Percentiles rank a stretch among this genome's conserved stretches.
phyloP scores from a whole-genome alignment of 1,140 invertebrate genomes.

The Himalopsyche phryganea region DNA sequence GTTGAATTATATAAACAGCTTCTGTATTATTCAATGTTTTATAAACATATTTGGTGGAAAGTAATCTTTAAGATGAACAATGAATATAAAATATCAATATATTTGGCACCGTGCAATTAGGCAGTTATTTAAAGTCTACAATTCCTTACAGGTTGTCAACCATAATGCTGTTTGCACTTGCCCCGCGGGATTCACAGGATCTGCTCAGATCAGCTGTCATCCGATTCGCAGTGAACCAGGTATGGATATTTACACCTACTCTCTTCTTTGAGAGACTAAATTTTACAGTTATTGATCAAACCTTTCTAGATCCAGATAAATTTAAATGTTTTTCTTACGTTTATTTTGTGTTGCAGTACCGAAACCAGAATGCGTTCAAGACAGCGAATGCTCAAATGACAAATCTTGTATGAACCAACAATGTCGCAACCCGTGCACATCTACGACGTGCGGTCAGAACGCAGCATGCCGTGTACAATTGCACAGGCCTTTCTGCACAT shows the following conservation, averaged over 20 bases:
- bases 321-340: too few species aligned
- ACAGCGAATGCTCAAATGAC: slow-evolving; percentile 79
- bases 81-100: too few species aligned
- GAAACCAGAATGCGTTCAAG: slow-evolving; percentile 72
- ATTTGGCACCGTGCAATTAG: too few species aligned
- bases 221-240: slow-evolving; percentile 32
- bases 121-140: too few species aligned
- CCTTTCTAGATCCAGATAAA: too few species aligned
- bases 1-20: too few species aligned
- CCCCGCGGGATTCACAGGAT: slow-evolving; percentile 74
- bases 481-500: slow-evolving; percentile 80
- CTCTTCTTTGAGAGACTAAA: too few species aligned
- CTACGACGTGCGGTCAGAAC: slow-evolving; percentile 72
- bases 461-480: slow-evolving; percentile 76
- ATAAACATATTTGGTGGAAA: too few species aligned
- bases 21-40: too few species aligned
- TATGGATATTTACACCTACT: slow-evolving; percentile 19
- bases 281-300: too few species aligned
- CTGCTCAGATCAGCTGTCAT: slow-evolving; percentile 50
- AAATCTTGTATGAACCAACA: slow-evolving; percentile 76
- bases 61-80: too few species aligned
- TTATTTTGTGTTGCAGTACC: slow-evolving; percentile 46
- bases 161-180: slow-evolving; percentile 61
- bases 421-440: slow-evolving; percentile 75
- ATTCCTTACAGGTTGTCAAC: slow-evolving; percentile 51